Conservation (phyloP, 1,140 invertebrate species). For the Conus ventricosus region DNA sequence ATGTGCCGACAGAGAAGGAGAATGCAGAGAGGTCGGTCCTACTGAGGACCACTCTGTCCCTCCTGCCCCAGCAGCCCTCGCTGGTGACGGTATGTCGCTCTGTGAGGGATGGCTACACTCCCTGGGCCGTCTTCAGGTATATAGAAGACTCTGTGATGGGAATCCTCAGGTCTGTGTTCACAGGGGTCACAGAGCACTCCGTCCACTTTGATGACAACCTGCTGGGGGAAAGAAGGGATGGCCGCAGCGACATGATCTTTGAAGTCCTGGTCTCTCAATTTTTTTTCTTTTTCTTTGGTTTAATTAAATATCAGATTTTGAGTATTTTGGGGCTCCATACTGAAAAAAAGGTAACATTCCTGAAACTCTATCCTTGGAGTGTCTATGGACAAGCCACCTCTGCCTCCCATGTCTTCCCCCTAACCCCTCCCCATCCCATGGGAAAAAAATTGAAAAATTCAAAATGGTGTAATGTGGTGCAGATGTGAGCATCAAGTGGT, state of each 20-base stretch:
- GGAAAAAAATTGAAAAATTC: too few relatives aligned
- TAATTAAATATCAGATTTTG: too few relatives aligned
- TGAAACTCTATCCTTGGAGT: too few relatives aligned
- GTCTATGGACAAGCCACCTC: too few relatives aligned
- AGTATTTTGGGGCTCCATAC: too few relatives aligned
- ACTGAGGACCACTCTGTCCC: constrained; percentile 45
- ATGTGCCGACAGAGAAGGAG: constrained; percentile 53
- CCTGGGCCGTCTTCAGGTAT: constrained; percentile 42
- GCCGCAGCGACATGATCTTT: constrained; percentile 39
- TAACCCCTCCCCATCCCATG: too few relatives aligned
- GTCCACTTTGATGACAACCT: constrained; percentile 58
- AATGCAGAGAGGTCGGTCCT: constrained; percentile 39
- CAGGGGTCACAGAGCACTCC: constrained; percentile 39
- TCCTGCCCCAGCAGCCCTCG: constrained; percentile 23
- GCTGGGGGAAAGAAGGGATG: constrained; percentile 65
- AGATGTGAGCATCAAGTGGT: too few relatives aligned
- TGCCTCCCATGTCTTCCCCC: too few relatives aligned
- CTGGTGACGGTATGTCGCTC: constrained; percentile 63
- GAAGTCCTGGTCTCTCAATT: too few relatives aligned
- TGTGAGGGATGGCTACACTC: constrained; percentile 63
- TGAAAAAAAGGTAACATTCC: too few relatives aligned
- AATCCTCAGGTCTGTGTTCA: constrained; percentile 43
- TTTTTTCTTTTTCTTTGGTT: too few relatives aligned
- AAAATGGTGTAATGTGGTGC: too few relatives aligned
- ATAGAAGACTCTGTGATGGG: constrained; percentile 53